Evolutionary conservation across 2,888 invertebrate genomes (phyloP), one percentile per base, ranked within the genome.

Genomic region (Tenthredo amoena): DNA sequence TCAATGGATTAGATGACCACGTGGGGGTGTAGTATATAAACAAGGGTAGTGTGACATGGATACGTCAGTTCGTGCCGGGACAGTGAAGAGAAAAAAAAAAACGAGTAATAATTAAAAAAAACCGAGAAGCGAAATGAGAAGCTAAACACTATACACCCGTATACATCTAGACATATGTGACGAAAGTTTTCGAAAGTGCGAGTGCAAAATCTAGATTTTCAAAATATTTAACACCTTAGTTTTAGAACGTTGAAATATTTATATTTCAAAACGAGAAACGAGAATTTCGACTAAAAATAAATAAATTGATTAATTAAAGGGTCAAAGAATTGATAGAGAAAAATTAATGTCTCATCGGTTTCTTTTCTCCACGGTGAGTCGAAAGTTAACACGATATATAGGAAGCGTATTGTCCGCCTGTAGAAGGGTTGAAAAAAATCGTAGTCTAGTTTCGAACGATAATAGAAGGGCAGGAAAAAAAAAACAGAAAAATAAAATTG

Each of bases 1-100:
- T 88, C 89, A 87, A 86, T 90, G 91, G 91, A 92, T 92, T 92
- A 93, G 88, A 89, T 91, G 90, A 93, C 93, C 93, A 93, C 92
- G 93, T 93, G 93, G 92, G 91, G 88, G 89, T 89, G 89, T 87
- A 90, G 92, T 93, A 93, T 93, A 93, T 93, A 93, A 93, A 90
- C 87, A 89, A 89, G 91, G 91, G 90, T 91, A 90, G 89, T 89
- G 89, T 90, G 90, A 89, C 88, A 90, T 90, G 89, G 88, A 89
- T 91, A 90, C 92, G 90, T 90, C 92, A 93, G 92, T 93, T 90
- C 91, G 82, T 92, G 79, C 58, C 79, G 34, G 58, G 58, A 81
- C 79, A 62, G 79, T 81, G 79, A 34, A 81, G 79, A 81, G 40
- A 50, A 31, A 50, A 31, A 76, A 76, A 26, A 15, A 47, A 50